Base-by-base conservation (phyloP, 2,113 vertebrate genomes). In the Peromyscus californicus region DNA sequence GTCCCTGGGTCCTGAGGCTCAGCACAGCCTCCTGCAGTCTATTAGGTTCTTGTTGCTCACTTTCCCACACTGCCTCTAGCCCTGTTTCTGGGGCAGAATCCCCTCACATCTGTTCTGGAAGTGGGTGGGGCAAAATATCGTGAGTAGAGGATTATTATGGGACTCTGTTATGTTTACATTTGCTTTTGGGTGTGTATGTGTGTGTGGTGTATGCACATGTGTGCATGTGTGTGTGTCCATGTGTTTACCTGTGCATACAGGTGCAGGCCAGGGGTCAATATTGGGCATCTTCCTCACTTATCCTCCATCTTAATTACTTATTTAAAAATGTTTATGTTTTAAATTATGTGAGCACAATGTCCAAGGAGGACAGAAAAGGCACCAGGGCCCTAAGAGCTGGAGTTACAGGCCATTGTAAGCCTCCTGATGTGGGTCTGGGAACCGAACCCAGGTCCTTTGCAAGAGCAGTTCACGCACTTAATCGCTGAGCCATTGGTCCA, bases 31-130 rank as follows among this genome's bases (percentile, higher is more conserved):
- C n/a, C 33, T 3, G 15, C 5, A 1, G 54, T 1, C 42, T 26
- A 7, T 12, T 1, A 26, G 31, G 0, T 75, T 48, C 57, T 5
- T 2, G 0, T 11, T 0, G 83, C 90, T 45, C 0, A 0, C 0
- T 2, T 51, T 69, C 12, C 59, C 9, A 7, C 5, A 21, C 13
- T 17, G 26, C 17, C 54, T n/a, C 92, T 67, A 10, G 36, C 88
- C 67, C 22, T 0, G 15, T 5, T 24, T 21, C 83, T 22, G 70
- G 80, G 63, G 48, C 21, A 48, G 63, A n/a, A 51, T 87, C 76
- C 16, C 29, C 51, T 67, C 31, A 0, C 5, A 0, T 65, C 91
- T 67, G 26, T 59, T 48, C 74, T 26, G 59, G 78, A 74, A 75
- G 57, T 1, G n/a, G 48, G 74, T 29, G 31, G n/a, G 63, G 51